These are phyloP conservation scores for Odontomyia ornata DNA, from an alignment of 2,888 invertebrate genomes.

Conservation along the genomic window DNA sequence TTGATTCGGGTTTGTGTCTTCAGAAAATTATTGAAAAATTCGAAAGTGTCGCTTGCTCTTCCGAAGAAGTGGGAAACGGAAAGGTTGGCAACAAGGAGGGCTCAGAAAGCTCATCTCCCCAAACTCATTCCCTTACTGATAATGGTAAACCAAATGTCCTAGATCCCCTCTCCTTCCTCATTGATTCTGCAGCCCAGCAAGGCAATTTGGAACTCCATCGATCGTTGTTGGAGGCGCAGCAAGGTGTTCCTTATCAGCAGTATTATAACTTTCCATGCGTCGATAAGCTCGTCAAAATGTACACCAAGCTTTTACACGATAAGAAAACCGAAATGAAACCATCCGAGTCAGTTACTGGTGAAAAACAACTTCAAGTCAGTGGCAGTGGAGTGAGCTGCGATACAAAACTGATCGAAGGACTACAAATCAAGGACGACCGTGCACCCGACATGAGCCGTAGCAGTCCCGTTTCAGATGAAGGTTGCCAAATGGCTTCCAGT, in stretches of 20 bases:
- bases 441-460: conserved; percentile 53
- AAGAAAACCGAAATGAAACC: conserved; percentile 48
- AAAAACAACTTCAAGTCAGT: conserved; percentile 35
- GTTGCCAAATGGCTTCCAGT: conserved; percentile 59
- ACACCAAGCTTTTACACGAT: conserved; percentile 52
- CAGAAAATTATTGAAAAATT: too few relatives aligned
- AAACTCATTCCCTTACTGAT: too few relatives aligned
- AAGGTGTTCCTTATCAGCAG: not conserved
- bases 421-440: conserved; percentile 27
- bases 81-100: too few relatives aligned
- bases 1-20: too few relatives aligned
- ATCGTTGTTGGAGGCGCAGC: too few relatives aligned
- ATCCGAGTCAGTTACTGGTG: conserved; percentile 49
- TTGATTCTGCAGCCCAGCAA: too few relatives aligned
- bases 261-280: conserved; percentile 52
- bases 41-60: too few relatives aligned
- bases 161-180: too few relatives aligned
- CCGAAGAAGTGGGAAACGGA: too few relatives aligned
- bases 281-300: conserved; percentile 53
- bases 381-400: not conserved
- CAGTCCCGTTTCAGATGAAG: conserved; percentile 61
- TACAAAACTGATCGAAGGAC: conserved; percentile 25
- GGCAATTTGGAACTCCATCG: too few relatives aligned
- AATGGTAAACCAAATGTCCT: too few relatives aligned
- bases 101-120: too few relatives aligned